Percentiles rank a stretch among this genome's conserved stretches.
phyloP scores from a whole-genome alignment of 1,140 invertebrate species.

The Cyclina sinensis region DNA sequence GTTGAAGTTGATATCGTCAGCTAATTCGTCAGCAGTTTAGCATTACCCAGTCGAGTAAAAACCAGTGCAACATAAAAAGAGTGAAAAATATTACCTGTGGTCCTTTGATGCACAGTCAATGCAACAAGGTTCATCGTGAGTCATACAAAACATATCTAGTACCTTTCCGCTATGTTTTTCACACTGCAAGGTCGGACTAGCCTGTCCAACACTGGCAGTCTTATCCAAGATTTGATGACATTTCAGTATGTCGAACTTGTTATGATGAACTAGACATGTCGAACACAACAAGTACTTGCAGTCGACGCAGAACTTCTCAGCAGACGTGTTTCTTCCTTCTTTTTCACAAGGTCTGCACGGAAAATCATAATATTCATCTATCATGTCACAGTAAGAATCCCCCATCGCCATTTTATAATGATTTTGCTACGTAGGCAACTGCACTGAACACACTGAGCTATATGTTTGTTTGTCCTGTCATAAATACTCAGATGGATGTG shows the following conservation, averaged over 20 bases:
- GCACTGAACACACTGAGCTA: too few species aligned
- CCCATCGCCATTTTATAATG: conserved; percentile 10
- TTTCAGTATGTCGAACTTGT: conserved; percentile 31
- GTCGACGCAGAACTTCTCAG: conserved; percentile 21
- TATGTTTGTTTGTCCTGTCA: too few species aligned
- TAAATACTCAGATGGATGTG: too few species aligned
- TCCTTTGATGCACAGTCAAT: background rate
- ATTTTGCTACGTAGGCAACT: too few species aligned
- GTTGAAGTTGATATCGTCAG: too few species aligned
- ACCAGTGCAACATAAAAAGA: too few species aligned
- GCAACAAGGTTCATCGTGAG: conserved; percentile 23
- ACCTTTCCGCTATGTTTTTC: conserved; percentile 16
- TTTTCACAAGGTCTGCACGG: background rate
- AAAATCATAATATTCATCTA: background rate
- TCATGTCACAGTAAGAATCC: background rate
- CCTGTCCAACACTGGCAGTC: background rate
- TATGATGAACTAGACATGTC: background rate
- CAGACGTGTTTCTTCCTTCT: background rate
- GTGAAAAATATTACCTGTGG: too few species aligned
- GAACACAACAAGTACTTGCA: conserved; percentile 4
- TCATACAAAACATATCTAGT: conserved; percentile 18
- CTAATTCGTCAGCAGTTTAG: too few species aligned
- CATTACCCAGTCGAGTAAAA: too few species aligned
- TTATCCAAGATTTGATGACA: conserved; percentile 24
- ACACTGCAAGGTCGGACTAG: background rate